These are phyloP conservation scores for Seriola aureovittata DNA, from an alignment of 2,113 vertebrate genomes.

Conservation along the genomic window DNA sequence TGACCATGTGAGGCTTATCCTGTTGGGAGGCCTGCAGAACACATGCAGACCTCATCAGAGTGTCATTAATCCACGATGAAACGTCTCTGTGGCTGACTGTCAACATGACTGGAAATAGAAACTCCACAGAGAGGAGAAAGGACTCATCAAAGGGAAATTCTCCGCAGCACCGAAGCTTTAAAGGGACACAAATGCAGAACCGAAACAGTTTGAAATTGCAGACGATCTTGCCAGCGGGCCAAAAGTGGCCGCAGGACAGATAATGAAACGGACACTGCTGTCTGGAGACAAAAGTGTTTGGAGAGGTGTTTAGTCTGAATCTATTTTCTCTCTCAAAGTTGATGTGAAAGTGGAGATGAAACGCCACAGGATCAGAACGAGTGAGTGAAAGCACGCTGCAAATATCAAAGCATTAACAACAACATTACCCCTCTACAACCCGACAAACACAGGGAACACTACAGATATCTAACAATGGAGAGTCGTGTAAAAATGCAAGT, in stretches of 20 bases:
- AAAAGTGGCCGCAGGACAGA: slow-evolving; percentile 36
- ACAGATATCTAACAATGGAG: neutral
- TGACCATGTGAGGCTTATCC: slow-evolving; percentile 51
- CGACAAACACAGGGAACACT: neutral
- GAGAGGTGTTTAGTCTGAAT: slow-evolving; percentile 44
- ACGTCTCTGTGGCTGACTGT: slow-evolving; percentile 53
- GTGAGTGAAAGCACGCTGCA: slow-evolving; percentile 15
- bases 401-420: slow-evolving; percentile 6
- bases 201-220: slow-evolving; percentile 31
- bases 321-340: slow-evolving; percentile 61
- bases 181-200: slow-evolving; percentile 32
- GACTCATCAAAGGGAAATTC: slow-evolving; percentile 47
- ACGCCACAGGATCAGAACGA: slow-evolving; percentile 46
- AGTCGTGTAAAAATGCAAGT: neutral
- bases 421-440: neutral
- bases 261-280: slow-evolving; percentile 51
- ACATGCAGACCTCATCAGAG: slow-evolving; percentile 54
- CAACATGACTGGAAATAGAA: slow-evolving; percentile 64
- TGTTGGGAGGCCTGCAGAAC: slow-evolving; percentile 37
- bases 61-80: slow-evolving; percentile 57
- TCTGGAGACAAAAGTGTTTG: slow-evolving; percentile 36
- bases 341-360: slow-evolving; percentile 54
- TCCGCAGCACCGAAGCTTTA: slow-evolving; percentile 8
- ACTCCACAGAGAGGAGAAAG: slow-evolving; percentile 32
- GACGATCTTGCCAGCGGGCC: slow-evolving; percentile 5